These are phyloP conservation scores for Pogonomyrmex barbatus DNA, from an alignment of 1,140 invertebrate species.

Conservation along the genomic window DNA sequence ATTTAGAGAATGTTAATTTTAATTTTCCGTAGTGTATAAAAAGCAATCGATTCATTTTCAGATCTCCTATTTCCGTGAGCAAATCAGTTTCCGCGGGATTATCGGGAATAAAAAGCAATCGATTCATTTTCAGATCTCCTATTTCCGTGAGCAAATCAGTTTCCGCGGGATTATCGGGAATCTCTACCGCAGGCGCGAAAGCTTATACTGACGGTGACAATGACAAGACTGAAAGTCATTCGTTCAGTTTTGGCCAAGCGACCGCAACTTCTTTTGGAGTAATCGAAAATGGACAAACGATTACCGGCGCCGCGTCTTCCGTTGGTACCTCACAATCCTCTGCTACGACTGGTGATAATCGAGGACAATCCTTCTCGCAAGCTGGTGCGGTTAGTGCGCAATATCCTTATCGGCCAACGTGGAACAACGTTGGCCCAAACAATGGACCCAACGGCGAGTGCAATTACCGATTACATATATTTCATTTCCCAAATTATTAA, in stretches of 20 bases:
- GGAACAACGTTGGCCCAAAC: conserved; percentile 77
- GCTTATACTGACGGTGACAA: conserved; percentile 55
- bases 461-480: not conserved
- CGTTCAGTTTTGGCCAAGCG: conserved; percentile 77
- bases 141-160: conserved; percentile 82
- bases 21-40: not conserved
- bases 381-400: conserved; percentile 34
- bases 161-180: conserved; percentile 74
- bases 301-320: conserved; percentile 78
- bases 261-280: conserved; percentile 78
- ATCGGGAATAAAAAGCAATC: no score
- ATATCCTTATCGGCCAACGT: conserved; percentile 64
- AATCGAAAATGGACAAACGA: conserved; percentile 78
- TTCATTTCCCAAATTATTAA: conserved; percentile 31
- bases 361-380: conserved; percentile 61
- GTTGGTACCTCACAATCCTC: conserved; percentile 75
- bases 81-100: conserved; percentile 80
- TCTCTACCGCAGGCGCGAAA: conserved; percentile 23
- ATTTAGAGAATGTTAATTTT: not conserved
- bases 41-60: conserved; percentile 25
- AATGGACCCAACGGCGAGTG: conserved; percentile 60
- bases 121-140: no score
- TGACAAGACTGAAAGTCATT: conserved; percentile 75
- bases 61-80: conserved; percentile 77
- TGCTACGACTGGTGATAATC: conserved; percentile 71